Evolutionary conservation across 92 coral and sea anemone genomes (phyloP).

Genomic region (Montipora capitata): DNA sequence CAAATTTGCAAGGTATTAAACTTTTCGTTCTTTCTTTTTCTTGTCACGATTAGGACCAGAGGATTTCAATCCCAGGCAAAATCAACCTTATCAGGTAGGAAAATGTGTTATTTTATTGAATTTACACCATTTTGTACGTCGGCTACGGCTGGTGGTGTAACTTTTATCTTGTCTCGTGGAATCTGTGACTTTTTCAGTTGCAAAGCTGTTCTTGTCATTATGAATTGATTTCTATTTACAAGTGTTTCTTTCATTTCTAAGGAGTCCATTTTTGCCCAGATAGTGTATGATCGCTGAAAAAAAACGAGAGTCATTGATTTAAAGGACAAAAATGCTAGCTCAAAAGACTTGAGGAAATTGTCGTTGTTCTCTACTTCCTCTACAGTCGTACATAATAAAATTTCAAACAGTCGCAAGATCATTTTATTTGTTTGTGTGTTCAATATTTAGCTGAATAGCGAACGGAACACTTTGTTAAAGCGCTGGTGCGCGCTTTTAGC

Average conservation of each 20-base stretch:
- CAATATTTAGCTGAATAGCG: not conserved
- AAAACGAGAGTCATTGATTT: not conserved
- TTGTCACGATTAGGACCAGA: conserved; percentile 70
- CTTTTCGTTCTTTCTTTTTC: conserved; percentile 40
- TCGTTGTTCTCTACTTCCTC: conserved; percentile 38
- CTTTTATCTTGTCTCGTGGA: conserved; percentile 9
- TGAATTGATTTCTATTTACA: conserved; percentile 53
- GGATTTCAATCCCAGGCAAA: conserved; percentile 63
- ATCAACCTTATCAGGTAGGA: conserved; percentile 55
- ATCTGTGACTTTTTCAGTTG: conserved; percentile 11
- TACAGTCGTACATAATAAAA: not conserved
- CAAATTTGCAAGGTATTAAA: conserved; percentile 49
- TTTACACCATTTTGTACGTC: conserved; percentile 15
- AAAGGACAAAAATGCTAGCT: not conserved
- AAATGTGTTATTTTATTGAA: conserved; percentile 5
- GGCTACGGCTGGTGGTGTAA: conserved; percentile 28
- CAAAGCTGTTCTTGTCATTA: conserved; percentile 6
- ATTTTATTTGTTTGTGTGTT: conserved; percentile 8
- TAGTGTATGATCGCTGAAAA: not conserved
- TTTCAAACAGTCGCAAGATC: conserved; percentile 37
- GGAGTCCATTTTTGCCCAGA: conserved; percentile 2
- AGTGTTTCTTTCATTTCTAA: conserved; percentile 51
- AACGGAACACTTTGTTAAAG: not conserved
- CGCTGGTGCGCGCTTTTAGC: not conserved
- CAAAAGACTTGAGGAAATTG: conserved; percentile 8